phyloP scores from a whole-genome alignment of 2,888 invertebrate species.

The Neoascia interrupta region DNA sequence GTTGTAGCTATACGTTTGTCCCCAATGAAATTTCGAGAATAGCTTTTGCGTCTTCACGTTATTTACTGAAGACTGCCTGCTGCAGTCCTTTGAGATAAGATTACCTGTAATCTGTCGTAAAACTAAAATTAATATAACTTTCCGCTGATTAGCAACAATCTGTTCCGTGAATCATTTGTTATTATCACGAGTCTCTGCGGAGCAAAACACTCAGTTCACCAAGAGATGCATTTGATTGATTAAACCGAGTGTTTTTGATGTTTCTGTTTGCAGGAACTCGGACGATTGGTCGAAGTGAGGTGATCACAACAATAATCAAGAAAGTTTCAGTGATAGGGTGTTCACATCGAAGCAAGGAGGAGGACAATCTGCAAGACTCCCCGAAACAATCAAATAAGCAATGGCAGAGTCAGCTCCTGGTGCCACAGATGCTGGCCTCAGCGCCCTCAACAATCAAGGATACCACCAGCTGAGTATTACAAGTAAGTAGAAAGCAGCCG shows the following conservation, averaged over 20 bases:
- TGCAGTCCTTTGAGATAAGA: constrained; percentile 47
- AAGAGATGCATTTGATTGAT: neutral
- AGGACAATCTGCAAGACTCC: constrained; percentile 1
- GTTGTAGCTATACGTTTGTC: too few relatives aligned
- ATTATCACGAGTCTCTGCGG: constrained; percentile 4
- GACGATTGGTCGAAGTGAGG: constrained; percentile 43
- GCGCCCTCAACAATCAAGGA: constrained; percentile 77
- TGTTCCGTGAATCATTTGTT: constrained; percentile 54
- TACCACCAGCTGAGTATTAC: constrained; percentile 86
- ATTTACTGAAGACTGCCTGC: too few relatives aligned
- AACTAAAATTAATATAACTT: constrained; percentile 26
- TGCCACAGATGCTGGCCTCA: constrained; percentile 57
- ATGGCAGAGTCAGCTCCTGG: constrained; percentile 70
- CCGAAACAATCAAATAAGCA: constrained; percentile 33
- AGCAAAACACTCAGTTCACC: neutral
- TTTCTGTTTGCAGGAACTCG: constrained; percentile 28
- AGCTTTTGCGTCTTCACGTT: too few relatives aligned
- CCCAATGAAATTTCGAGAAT: too few relatives aligned
- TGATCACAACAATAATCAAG: neutral
- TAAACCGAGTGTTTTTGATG: constrained; percentile 4
- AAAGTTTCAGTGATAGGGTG: too few relatives aligned
- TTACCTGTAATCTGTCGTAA: constrained; percentile 10
- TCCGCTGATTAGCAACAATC: constrained; percentile 43
- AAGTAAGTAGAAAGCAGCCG: constrained; percentile 80
- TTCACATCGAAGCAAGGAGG: constrained; percentile 2